phyloP scores from a whole-genome alignment of 2,888 invertebrate species.

The Phasia obesa region DNA sequence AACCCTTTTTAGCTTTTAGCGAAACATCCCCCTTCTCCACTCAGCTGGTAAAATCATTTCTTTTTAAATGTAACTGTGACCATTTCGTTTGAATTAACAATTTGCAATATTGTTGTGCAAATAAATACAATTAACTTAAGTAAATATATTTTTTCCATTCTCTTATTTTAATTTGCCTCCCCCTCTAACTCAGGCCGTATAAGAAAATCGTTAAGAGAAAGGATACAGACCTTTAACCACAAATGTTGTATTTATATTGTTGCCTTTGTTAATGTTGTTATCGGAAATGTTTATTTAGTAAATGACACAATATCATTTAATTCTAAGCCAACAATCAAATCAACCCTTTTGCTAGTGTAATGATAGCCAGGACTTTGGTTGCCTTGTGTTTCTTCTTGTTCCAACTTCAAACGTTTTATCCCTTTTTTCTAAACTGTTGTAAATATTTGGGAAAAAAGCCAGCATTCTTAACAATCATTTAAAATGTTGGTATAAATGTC shows the following conservation, averaged over 20 bases:
- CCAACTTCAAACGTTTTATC: constrained; percentile 60
- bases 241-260: constrained; percentile 58
- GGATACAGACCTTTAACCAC: constrained; percentile 50
- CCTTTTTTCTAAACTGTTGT: constrained; percentile 24
- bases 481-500: constrained; percentile 47
- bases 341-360: constrained; percentile 51
- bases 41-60: neutral
- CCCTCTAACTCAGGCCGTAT: neutral
- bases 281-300: constrained; percentile 58
- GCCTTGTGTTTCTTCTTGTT: constrained; percentile 1
- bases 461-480: constrained; percentile 37
- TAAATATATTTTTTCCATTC: constrained; percentile 63
- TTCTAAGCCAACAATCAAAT: constrained; percentile 52
- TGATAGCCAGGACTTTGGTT: neutral
- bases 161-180: neutral
- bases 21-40: neutral
- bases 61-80: constrained; percentile 37
- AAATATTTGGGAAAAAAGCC: constrained; percentile 49
- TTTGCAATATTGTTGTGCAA: constrained; percentile 70
- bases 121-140: constrained; percentile 73
- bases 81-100: constrained; percentile 65
- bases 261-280: constrained; percentile 22
- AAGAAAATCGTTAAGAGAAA: constrained; percentile 22
- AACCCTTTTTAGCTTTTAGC: constrained; percentile 42
- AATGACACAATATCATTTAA: constrained; percentile 70